Evolutionary conservation across 1,140 invertebrate genomes (phyloP), one percentile per base, ranked within the genome.

Genomic region (Drosophila eugracilis): DNA sequence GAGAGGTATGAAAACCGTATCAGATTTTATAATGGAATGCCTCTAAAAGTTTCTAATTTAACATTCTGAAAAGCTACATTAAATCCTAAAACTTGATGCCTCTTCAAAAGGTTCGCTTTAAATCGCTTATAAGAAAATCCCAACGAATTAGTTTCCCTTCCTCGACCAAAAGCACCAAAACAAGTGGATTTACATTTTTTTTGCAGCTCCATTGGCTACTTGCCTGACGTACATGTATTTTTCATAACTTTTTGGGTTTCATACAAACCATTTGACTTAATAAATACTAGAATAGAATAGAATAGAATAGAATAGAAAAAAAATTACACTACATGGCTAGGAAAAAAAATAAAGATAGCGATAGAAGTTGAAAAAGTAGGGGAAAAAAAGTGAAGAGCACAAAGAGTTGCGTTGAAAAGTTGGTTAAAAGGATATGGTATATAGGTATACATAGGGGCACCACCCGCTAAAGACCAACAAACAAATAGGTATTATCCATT

Each of bases 201-300:
- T 28, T 45, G 69, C 67, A 85, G 74, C 67, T 59, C 77, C 60
- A 81, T 75, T 66, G 74, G 39, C 77, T 81, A 69, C 77, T 74
- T 85, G 81, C 81, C 47, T 60, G 72, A 34, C 21, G 49, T 62
- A 28, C 22, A 72, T 72, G 49, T 63, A 81, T 85, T 85, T 85
- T 85, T 86, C 34, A 78, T 75, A 62, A 62, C 63, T 85, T 85
- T 85, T 88, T 85, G 81, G 81, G 81, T 81, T 85, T 85, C 81
- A 67, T 86, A 62, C 49, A 85, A 85, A 85, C 81, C 81, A 80
- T 86, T 63, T 78, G 77, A 81, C 81, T 85, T 85, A 85, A 85
- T 85, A 86, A 85, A 85, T 85, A 85, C 24, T 77, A 74, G 34
- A 70, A 77, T 70, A 70, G 30, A n/a, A n/a, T n/a, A n/a, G n/a